These are phyloP conservation scores for Catostomus latipinnis DNA, from an alignment of 2,797 vertebrate species.

Conservation along the genomic window DNA sequence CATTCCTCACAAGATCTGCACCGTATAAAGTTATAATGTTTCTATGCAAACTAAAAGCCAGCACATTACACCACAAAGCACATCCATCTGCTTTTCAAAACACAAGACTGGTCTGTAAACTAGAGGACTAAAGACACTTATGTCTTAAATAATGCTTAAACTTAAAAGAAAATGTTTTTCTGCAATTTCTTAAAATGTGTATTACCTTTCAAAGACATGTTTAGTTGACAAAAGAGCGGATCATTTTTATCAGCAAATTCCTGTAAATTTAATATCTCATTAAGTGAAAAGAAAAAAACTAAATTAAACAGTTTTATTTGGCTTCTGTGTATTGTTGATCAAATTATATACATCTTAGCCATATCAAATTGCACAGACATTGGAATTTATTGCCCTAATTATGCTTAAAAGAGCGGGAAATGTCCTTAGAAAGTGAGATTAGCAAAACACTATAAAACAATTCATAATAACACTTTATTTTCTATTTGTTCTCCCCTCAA, in stretches of 20 bases:
- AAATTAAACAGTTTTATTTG: no score
- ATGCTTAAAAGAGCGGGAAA: neutral
- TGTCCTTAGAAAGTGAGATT: constrained; percentile 2
- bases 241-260: no score
- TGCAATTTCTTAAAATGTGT: constrained; percentile 35
- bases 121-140: constrained; percentile 26
- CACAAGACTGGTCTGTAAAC: constrained; percentile 22
- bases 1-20: constrained; percentile 17
- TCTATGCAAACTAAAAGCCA: constrained; percentile 31
- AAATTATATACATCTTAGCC: no score
- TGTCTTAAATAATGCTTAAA: constrained; percentile 8
- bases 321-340: no score
- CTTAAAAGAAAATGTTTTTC: neutral
- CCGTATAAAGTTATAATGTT: neutral
- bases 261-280: no score
- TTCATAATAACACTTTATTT: neutral
- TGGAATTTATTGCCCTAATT: no score
- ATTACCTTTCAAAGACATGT: neutral
- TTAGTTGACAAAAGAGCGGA: no score
- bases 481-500: constrained; percentile 7
- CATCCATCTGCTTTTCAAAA: constrained; percentile 24
- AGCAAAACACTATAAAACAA: neutral
- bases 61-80: constrained; percentile 47
- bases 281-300: no score
- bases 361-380: no score